Evolutionary conservation across 2,113 vertebrate genomes (phyloP).

Genomic region (Dendropsophus ebraccatus): DNA sequence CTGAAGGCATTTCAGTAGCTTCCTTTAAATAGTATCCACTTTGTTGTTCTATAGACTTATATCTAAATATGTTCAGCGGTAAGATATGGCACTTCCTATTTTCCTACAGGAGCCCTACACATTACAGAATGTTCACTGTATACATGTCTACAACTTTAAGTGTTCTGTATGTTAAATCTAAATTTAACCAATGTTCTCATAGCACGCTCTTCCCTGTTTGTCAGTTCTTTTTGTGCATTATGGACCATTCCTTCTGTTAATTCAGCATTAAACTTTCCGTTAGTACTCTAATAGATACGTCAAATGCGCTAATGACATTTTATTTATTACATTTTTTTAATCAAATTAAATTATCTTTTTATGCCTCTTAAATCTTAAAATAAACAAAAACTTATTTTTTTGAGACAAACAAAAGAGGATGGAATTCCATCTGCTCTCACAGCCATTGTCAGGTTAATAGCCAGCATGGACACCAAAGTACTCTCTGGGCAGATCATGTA

Average conservation of each 20-base stretch:
- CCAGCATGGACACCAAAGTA: not conserved
- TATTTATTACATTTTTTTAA: not conserved
- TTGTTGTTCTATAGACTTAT: too few relatives aligned
- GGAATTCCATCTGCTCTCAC: not conserved
- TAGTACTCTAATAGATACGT: too few relatives aligned
- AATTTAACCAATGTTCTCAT: not conserved
- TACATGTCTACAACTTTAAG: too few relatives aligned
- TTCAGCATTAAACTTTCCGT: not conserved
- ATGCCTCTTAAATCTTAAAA: not conserved
- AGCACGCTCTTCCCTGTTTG: not conserved
- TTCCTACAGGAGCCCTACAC: not conserved
- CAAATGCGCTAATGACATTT: not conserved
- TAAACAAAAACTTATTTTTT: not conserved
- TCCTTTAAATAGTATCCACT: too few relatives aligned
- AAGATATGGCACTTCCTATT: not conserved
- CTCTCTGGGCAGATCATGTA: not conserved
- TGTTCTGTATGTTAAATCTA: not conserved
- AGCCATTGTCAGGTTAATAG: not conserved
- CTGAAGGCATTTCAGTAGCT: too few relatives aligned
- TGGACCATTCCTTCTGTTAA: not conserved
- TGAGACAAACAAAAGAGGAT: not conserved
- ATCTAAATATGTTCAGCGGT: too few relatives aligned
- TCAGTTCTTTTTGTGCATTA: not conserved
- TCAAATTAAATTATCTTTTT: not conserved
- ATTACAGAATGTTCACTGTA: too few relatives aligned